Evolutionary conservation across 2,888 invertebrate genomes (phyloP).

Genomic region (Thumatha senex): DNA sequence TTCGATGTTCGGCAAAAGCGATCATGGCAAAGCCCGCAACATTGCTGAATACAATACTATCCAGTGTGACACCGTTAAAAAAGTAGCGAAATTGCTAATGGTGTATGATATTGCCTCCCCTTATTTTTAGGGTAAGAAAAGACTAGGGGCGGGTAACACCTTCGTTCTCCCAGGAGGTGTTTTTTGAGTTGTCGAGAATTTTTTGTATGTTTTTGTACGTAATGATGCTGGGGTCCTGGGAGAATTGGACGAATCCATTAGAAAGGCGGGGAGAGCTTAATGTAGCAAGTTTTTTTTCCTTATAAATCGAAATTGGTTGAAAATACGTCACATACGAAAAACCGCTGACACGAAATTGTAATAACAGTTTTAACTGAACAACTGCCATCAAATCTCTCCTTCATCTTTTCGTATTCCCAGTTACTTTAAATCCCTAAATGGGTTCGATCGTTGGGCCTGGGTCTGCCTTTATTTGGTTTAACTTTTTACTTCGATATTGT

Average conservation of each 20-base stretch:
- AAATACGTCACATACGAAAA: constrained; percentile 63
- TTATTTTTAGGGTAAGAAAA: constrained; percentile 76
- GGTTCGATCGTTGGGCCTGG: too few species aligned
- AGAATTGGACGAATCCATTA: constrained; percentile 82
- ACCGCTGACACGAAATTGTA: too few species aligned
- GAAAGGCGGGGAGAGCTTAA: constrained; percentile 79
- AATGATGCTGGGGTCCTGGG: constrained; percentile 79
- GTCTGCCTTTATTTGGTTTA: too few species aligned
- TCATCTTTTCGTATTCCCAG: too few species aligned
- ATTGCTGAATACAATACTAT: constrained; percentile 54
- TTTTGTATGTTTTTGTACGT: constrained; percentile 68
- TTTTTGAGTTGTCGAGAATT: constrained; percentile 59
- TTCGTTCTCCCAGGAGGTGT: constrained; percentile 77
- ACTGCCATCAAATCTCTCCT: too few species aligned
- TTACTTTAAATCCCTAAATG: too few species aligned
- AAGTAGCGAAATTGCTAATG: constrained; percentile 83
- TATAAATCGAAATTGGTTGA: constrained; percentile 59
- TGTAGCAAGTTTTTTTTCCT: constrained; percentile 65
- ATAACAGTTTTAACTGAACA: too few species aligned
- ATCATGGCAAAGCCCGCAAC: constrained; percentile 20
- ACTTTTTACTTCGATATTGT: too few species aligned
- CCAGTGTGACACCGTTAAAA: constrained; percentile 82
- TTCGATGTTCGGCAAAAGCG: constrained; percentile 21
- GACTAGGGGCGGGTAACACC: constrained; percentile 78
- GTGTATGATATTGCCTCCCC: constrained; percentile 85